Base-by-base conservation (phyloP, 2,888 invertebrate species). In the Tinea trinotella region DNA sequence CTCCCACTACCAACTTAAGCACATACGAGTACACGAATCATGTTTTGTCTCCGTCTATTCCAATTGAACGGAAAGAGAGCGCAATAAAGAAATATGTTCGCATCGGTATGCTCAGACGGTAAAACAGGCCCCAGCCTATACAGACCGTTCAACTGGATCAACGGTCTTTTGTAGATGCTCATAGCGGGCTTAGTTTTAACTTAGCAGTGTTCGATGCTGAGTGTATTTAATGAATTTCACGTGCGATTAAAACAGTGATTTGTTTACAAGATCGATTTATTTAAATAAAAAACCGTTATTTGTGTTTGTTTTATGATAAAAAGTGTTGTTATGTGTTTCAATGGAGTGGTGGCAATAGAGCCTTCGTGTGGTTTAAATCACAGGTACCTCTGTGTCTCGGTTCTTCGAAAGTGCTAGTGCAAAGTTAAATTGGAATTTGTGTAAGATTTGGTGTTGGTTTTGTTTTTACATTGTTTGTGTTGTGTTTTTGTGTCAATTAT, bases 131-230 rank as follows among this genome's bases (percentile, higher is more conserved):
- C 63, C 80, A 76, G 80, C 67, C 76, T 68, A 52, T 76, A 76
- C 71, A 83, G 81, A 82, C 78, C 58, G 64, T 64, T 67, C 72
- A 79, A 78, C 75, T 80, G 79, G 83, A 83, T 80, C 86, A 87
- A 87, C 87, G 86, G 86, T 87, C 82, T 81, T 80, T 76, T 62
- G 59, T 63, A 74, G 75, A n/a, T n/a, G n/a, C n/a, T 71, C 68
- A 65, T 75, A 77, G 76, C 76, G 73, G 71, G 76, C 80, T 84
- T 85, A 85, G 85, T 85, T 83, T 74, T 69, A 76, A 78, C 72
- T 80, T 81, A 76, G 74, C 83, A 65, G 66, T 76, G 81, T 66
- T 62, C 62, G 72, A 65, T 64, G 66, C 69, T 69, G 82, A 71
- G 68, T 74, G 82, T 77, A 72, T 70, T 67, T 71, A 65, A 66